phyloP scores from a whole-genome alignment of 2,113 vertebrate genomes.

The Gallinago media region DNA sequence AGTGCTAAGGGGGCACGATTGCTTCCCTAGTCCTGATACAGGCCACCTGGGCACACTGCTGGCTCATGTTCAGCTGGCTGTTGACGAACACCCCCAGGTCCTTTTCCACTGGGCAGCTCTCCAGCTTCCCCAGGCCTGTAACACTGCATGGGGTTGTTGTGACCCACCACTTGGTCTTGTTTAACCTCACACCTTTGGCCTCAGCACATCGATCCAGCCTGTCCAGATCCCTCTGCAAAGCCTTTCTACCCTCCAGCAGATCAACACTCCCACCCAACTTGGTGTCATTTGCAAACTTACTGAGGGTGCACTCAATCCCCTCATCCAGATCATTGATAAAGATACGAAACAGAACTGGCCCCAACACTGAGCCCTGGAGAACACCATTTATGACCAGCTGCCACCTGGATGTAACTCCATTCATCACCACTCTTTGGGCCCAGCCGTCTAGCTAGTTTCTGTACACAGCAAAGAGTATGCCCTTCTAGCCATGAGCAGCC shows the following conservation, averaged over 20 bases:
- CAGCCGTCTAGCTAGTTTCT: background rate
- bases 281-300: background rate
- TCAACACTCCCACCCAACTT: background rate
- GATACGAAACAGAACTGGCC: background rate
- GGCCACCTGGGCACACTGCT: background rate
- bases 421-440: background rate
- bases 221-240: background rate
- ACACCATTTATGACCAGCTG: background rate
- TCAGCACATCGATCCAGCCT: background rate
- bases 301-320: background rate
- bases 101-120: background rate
- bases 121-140: background rate
- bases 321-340: background rate
- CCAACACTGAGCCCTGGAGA: background rate
- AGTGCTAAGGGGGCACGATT: fast-evolving
- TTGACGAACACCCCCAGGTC: background rate
- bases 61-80: background rate
- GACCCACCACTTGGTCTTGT: background rate
- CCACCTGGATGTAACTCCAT: background rate
- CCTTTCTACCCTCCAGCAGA: background rate
- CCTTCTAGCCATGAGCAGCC: background rate
- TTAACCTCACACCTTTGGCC: background rate
- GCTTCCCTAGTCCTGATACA: background rate
- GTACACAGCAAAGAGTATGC: background rate
- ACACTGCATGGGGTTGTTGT: background rate